Conservation (phyloP, 2,888 invertebrate genomes). For the Drosophila histrio region DNA sequence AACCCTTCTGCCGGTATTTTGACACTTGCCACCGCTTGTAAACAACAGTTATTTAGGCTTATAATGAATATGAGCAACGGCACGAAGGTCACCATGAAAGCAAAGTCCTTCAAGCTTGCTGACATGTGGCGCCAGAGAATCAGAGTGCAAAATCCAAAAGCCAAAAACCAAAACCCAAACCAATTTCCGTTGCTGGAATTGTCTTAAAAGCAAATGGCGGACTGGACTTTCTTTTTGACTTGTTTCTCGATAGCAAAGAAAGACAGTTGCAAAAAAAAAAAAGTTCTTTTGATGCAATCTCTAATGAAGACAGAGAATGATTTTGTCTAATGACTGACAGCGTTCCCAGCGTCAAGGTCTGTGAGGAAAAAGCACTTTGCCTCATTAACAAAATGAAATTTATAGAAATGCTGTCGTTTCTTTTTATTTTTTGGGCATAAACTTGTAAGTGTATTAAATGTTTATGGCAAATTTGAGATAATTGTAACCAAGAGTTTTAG, state of each 20-base stretch:
- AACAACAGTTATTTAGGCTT: slow-evolving; percentile 78
- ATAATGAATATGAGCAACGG: slow-evolving; percentile 79
- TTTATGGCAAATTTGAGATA: background rate
- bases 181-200: slow-evolving; percentile 21
- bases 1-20: slow-evolving; percentile 69
- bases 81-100: slow-evolving; percentile 68
- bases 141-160: slow-evolving; percentile 19
- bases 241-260: background rate
- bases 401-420: background rate
- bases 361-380: slow-evolving; percentile 37
- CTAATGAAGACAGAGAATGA: slow-evolving; percentile 48
- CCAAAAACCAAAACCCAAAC: slow-evolving; percentile 39
- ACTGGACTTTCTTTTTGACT: background rate
- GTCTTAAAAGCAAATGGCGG: slow-evolving; percentile 8
- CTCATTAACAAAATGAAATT: slow-evolving; percentile 60
- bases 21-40: slow-evolving; percentile 73
- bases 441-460: background rate
- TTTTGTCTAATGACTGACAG: slow-evolving; percentile 52
- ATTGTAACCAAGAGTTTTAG: background rate
- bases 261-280: slow-evolving; percentile 15
- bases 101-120: slow-evolving; percentile 64
- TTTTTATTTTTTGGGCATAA: background rate
- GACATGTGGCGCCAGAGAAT: slow-evolving; percentile 60
- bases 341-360: background rate
- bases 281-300: slow-evolving; percentile 48